A percentile compares a stretch with the other conserved stretches of the same genome.
Evolutionary conservation across 2,113 vertebrate species (phyloP).

Genomic region (Rutilus rutilus): DNA sequence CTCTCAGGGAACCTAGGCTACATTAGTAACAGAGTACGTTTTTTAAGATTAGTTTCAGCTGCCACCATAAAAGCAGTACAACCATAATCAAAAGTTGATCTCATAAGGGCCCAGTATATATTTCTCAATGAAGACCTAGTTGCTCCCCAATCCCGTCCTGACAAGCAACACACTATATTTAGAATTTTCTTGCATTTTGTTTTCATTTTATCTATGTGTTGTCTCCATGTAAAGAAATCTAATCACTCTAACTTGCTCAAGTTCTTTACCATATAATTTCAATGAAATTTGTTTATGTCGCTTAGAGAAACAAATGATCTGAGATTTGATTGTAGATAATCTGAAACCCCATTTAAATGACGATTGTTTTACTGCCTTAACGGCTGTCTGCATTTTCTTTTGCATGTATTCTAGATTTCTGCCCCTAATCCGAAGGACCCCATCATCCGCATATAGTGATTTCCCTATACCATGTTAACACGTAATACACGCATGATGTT

Average conservation of each 20-base stretch:
- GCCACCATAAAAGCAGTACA: too few species aligned
- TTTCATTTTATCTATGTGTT: too few species aligned
- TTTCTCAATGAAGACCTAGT: not conserved
- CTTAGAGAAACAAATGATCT: not conserved
- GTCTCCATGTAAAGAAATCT: too few species aligned
- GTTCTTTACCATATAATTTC: not conserved
- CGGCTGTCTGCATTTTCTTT: conserved; percentile 2
- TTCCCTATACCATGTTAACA: not conserved
- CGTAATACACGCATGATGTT: too few species aligned
- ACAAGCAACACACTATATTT: not conserved
- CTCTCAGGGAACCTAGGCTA: too few species aligned
- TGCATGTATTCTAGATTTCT: not conserved
- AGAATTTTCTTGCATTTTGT: not conserved
- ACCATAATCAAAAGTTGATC: not conserved
- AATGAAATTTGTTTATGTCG: not conserved
- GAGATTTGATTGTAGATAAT: not conserved
- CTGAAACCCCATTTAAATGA: not conserved
- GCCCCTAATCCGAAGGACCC: not conserved
- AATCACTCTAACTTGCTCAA: not conserved
- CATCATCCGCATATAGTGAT: not conserved
- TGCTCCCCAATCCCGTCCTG: not conserved
- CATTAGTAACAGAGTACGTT: too few species aligned
- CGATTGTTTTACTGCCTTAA: not conserved
- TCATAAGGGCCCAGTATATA: not conserved
- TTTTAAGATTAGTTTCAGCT: too few species aligned